These are phyloP conservation scores for Phocoena phocoena DNA, from an alignment of 2,113 vertebrate species.

Conservation along the genomic window DNA sequence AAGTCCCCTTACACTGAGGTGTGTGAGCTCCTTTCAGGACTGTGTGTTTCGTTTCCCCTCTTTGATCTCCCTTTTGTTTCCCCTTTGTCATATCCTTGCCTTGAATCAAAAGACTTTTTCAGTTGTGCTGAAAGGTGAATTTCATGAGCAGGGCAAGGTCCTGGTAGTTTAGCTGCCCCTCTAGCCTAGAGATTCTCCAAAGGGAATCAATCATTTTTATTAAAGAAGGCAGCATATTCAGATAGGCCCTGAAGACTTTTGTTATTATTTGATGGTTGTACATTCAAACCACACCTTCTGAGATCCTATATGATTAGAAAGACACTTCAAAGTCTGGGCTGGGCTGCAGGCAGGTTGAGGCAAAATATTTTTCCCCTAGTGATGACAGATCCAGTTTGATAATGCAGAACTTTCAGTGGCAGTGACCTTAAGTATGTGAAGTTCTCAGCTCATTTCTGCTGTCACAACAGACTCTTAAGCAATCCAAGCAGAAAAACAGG, in stretches of 20 bases:
- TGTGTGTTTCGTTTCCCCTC: neutral
- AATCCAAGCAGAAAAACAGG: neutral
- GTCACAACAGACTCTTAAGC: slow-evolving; percentile 19
- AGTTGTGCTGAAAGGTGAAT: neutral
- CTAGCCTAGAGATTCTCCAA: neutral
- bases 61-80: no score
- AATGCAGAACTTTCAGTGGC: neutral
- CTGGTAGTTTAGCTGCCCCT: neutral
- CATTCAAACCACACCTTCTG: neutral
- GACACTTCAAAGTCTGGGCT: neutral
- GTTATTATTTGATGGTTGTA: neutral
- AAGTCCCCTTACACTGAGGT: neutral
- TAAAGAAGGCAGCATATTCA: neutral
- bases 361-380: neutral
- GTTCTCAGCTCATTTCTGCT: neutral
- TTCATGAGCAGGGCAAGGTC: neutral
- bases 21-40: neutral
- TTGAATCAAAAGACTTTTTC: neutral
- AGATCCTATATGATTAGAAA: neutral
- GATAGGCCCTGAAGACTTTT: neutral
- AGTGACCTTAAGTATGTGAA: neutral
- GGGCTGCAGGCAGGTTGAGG: neutral
- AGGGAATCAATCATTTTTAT: neutral
- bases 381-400: neutral
- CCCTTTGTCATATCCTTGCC: neutral